phyloP scores from a whole-genome alignment of 64 coral and sea anemone species.

The Montipora sp. region DNA sequence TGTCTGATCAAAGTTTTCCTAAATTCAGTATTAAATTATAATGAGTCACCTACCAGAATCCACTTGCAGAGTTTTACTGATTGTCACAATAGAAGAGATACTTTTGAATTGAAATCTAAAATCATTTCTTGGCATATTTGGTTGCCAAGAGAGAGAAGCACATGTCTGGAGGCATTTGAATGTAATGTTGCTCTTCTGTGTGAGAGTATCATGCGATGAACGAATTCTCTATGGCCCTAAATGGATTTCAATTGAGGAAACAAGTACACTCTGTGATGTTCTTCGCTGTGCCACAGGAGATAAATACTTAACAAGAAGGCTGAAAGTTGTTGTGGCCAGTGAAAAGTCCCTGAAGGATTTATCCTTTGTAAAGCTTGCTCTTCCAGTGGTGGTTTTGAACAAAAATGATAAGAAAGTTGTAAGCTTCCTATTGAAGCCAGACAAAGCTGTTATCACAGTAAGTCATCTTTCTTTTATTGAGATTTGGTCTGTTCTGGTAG shows the following conservation, averaged over 20 bases:
- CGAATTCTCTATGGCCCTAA: slow-evolving; percentile 79
- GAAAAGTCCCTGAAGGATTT: slow-evolving; percentile 77
- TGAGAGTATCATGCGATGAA: slow-evolving; percentile 76
- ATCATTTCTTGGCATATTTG: slow-evolving; percentile 37
- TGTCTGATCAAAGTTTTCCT: slow-evolving; percentile 26
- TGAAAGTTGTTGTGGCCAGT: slow-evolving; percentile 86
- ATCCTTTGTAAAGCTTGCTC: slow-evolving; percentile 60
- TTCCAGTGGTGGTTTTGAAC: slow-evolving; percentile 73
- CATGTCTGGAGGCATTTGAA: not conserved
- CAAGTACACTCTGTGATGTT: slow-evolving; percentile 78
- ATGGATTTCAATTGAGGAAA: slow-evolving; percentile 84
- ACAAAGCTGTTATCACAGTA: slow-evolving; percentile 45
- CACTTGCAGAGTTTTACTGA: slow-evolving; percentile 38
- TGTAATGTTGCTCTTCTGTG: slow-evolving; percentile 86
- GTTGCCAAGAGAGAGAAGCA: slow-evolving; percentile 35
- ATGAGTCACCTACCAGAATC: slow-evolving; percentile 57
- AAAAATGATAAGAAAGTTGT: slow-evolving; percentile 86
- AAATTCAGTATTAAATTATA: slow-evolving; percentile 70
- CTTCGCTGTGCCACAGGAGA: slow-evolving; percentile 86
- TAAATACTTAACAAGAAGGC: slow-evolving; percentile 67
- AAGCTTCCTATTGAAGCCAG: slow-evolving; percentile 80
- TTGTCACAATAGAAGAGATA: slow-evolving; percentile 26
- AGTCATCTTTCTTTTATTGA: not conserved
- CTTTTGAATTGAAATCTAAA: slow-evolving; percentile 39
- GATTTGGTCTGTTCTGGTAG: too few species aligned